A percentile compares a stretch with the other conserved stretches of the same genome.
Conservation (phyloP, 2,888 invertebrate genomes). For the Liopterus haemorrhoidalis region DNA sequence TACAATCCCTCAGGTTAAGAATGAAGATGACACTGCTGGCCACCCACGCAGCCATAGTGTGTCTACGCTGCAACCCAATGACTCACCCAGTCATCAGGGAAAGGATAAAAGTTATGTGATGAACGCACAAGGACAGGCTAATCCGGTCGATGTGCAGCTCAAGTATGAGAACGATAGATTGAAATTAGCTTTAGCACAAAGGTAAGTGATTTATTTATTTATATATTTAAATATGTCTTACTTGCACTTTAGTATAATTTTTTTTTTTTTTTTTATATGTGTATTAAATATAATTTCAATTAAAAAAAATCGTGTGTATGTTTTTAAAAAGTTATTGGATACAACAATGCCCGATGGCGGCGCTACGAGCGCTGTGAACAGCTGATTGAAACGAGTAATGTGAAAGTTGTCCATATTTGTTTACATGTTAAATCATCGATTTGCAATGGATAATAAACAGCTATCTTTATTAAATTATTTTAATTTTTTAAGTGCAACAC, state of each 20-base stretch:
- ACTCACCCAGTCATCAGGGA: slow-evolving; percentile 61
- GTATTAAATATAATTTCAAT: too few species aligned
- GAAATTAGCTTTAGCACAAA: slow-evolving; percentile 91
- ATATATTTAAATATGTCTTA: slow-evolving; percentile 4
- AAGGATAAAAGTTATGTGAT: slow-evolving; percentile 45
- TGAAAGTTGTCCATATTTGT: too few species aligned
- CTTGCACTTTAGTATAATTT: neutral
- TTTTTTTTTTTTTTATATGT: too few species aligned
- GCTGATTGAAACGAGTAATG: too few species aligned
- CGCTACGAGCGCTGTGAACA: too few species aligned
- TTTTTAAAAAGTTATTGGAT: too few species aligned
- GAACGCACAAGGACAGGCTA: slow-evolving; percentile 37
- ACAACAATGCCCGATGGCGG: too few species aligned
- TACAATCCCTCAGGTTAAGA: slow-evolving; percentile 30
- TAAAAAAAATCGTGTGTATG: too few species aligned
- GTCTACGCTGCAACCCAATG: slow-evolving; percentile 54
- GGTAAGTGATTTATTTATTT: slow-evolving; percentile 51
- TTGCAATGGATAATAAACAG: too few species aligned
- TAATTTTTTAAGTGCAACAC: too few species aligned
- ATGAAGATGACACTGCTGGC: slow-evolving; percentile 43
- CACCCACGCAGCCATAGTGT: slow-evolving; percentile 60
- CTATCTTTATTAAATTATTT: too few species aligned
- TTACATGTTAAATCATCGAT: too few species aligned
- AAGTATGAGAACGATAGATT: slow-evolving; percentile 96
- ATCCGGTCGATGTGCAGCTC: slow-evolving; percentile 72